Percentiles rank a stretch among this genome's conserved stretches.
These are phyloP conservation scores for Orthosia incerta DNA, from an alignment of 2,888 invertebrate species.

Conservation along the genomic window DNA sequence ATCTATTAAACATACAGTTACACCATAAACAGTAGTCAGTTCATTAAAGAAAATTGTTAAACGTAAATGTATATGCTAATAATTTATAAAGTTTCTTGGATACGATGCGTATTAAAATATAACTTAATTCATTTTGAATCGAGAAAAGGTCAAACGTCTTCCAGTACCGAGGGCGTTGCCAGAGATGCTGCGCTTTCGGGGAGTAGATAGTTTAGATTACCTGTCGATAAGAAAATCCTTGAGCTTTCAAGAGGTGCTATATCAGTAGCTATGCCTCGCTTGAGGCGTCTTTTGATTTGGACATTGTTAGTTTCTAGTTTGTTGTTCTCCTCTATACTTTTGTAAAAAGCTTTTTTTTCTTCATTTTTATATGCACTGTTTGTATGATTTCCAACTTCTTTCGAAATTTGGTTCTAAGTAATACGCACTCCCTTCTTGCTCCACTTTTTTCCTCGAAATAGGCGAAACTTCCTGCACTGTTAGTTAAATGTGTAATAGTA, in stretches of 20 bases:
- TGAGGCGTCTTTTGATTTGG: no score
- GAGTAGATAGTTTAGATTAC: slow-evolving; percentile 7
- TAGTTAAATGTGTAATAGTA: no score
- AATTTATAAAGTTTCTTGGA: background rate
- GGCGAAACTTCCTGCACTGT: background rate
- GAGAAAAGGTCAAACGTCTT: slow-evolving; percentile 36
- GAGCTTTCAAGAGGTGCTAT: slow-evolving; percentile 8
- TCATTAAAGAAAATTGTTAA: background rate
- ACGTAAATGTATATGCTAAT: slow-evolving; percentile 21
- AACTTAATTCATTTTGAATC: background rate
- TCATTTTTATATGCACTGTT: background rate
- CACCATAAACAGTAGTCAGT: background rate
- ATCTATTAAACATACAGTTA: slow-evolving; percentile 10
- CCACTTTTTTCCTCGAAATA: background rate
- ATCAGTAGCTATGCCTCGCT: background rate
- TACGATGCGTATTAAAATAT: no score
- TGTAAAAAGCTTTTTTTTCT: background rate
- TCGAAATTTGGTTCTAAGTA: background rate
- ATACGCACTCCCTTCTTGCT: background rate
- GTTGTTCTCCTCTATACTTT: accelerated
- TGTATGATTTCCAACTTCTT: background rate
- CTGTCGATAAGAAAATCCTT: background rate
- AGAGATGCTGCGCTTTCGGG: background rate
- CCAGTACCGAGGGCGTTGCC: slow-evolving; percentile 20
- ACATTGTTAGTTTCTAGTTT: background rate